phyloP scores from a whole-genome alignment of 2,113 vertebrate genomes.

The Syngnathus floridae region DNA sequence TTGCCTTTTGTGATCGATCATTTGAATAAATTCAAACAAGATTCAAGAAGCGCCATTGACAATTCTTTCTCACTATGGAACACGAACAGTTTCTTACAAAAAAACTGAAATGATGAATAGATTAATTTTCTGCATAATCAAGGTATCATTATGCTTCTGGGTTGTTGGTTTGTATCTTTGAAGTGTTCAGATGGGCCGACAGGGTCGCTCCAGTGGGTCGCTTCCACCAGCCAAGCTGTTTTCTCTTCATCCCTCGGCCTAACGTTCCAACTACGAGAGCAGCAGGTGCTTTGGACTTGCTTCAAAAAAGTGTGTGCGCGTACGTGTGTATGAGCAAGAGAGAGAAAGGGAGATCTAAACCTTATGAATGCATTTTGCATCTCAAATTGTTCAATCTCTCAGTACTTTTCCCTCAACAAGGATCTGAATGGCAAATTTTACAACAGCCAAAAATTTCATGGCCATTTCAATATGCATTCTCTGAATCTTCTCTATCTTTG shows the following conservation, averaged over 20 bases:
- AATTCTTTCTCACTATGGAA: constrained; percentile 10
- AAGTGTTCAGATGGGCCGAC: constrained; percentile 22
- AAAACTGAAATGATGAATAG: not conserved
- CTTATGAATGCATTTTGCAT: not conserved
- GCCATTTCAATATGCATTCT: not conserved
- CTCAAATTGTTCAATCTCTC: not conserved
- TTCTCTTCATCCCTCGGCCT: constrained; percentile 28
- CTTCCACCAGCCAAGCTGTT: constrained; percentile 40
- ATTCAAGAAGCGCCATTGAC: not conserved
- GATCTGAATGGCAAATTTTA: not conserved
- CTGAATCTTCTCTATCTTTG: too few species aligned
- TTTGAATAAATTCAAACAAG: constrained; percentile 34
- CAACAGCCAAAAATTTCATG: not conserved
- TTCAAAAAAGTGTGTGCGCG: constrained; percentile 46
- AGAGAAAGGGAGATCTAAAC: not conserved
- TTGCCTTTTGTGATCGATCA: constrained; percentile 35
- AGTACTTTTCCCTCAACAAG: too few species aligned
- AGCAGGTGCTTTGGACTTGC: constrained; percentile 55
- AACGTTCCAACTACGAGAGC: constrained; percentile 19
- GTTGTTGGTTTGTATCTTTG: constrained; percentile 30
- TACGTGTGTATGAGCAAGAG: not conserved
- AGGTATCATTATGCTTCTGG: constrained; percentile 6
- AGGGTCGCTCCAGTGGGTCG: constrained; percentile 1
- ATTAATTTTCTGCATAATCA: constrained; percentile 13
- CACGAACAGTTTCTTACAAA: not conserved